Base-by-base conservation (phyloP, 1,140 invertebrate genomes). In the Drosophila obscura region DNA sequence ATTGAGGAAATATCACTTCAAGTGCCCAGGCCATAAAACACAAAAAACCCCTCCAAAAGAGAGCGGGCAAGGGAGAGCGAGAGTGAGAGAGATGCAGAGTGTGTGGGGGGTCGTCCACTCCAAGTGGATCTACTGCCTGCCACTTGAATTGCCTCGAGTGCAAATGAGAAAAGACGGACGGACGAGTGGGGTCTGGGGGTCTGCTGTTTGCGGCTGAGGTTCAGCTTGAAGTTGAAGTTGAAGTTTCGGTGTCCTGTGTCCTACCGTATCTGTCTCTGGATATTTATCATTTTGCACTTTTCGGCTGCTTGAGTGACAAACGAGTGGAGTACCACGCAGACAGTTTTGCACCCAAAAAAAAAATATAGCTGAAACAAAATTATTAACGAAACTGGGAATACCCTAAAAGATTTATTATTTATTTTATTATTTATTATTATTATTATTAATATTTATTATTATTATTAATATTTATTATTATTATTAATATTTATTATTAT, bases 251-350 rank as follows among this genome's bases (percentile, higher is more conserved):
- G 67, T 67, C 61, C 73, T 68, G 50, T 78, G 45, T 56, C 56
- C 39, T 43, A 51, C 16, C 41, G 41, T 39, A 15, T 6, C 45
- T 35, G 24, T 11, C 71, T 44, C 51, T 58, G 66, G 26, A 66
- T 78, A 87, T 85, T 85, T 87, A 85, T 87, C 82, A 85, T 84
- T 85, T 78, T 61, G 55, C 82, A 82, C 82, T 87, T 77, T 69
- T 31, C 31, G 9, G 35, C 35, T 39, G 0, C 50, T 68, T 31
- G 50, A 69, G 64, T 69, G 51, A 69, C 64, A 69, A 69, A 68
- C 66, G 66, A 69, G 66, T 48, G 64, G n/a, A 44, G 65, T 31
- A 46, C 31, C 43, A 48, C 31, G 43, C 31, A 55, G 35, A 45
- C 49, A 65, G 49, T 41, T 35, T 35, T 50, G 19, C 16, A 35